These are phyloP conservation scores for Aphaenogaster rudis DNA, from an alignment of 1,140 invertebrate species.

Conservation along the genomic window DNA sequence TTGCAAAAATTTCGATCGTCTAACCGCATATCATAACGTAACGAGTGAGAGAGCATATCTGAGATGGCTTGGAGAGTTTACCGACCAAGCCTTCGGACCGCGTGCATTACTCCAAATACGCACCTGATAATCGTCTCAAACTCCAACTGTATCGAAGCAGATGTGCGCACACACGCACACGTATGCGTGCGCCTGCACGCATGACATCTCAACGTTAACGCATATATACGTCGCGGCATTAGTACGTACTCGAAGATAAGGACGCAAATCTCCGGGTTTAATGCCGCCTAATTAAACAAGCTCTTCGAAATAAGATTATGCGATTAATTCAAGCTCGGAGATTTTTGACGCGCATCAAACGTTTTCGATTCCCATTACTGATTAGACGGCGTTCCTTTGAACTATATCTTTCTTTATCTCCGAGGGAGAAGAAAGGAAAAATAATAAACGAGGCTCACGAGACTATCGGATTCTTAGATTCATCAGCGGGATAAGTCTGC, in stretches of 20 bases:
- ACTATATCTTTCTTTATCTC: neutral
- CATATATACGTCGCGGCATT: neutral
- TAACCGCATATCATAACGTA: neutral
- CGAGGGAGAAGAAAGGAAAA: neutral
- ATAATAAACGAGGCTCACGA: slow-evolving; percentile 15
- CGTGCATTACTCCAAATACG: slow-evolving; percentile 50
- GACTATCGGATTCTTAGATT: neutral
- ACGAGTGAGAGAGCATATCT: slow-evolving; percentile 26
- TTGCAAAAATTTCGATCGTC: neutral
- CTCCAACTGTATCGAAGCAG: slow-evolving; percentile 28
- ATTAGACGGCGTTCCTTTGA: neutral
- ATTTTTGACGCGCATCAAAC: slow-evolving; percentile 8
- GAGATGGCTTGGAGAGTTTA: slow-evolving; percentile 53
- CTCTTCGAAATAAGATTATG: slow-evolving; percentile 9
- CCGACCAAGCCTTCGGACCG: slow-evolving; percentile 3
- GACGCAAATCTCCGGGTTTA: slow-evolving; percentile 38
- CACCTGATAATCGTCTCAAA: slow-evolving; percentile 57
- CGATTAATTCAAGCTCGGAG: slow-evolving; percentile 1
- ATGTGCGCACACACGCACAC: slow-evolving; percentile 19
- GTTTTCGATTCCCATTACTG: neutral
- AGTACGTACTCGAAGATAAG: slow-evolving; percentile 42
- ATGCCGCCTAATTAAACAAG: slow-evolving; percentile 38
- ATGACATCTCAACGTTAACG: slow-evolving; percentile 45
- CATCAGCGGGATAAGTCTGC: neutral
- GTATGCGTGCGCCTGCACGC: neutral